phyloP scores from a whole-genome alignment of 2,113 vertebrate species.

The Megaceryle maxima region DNA sequence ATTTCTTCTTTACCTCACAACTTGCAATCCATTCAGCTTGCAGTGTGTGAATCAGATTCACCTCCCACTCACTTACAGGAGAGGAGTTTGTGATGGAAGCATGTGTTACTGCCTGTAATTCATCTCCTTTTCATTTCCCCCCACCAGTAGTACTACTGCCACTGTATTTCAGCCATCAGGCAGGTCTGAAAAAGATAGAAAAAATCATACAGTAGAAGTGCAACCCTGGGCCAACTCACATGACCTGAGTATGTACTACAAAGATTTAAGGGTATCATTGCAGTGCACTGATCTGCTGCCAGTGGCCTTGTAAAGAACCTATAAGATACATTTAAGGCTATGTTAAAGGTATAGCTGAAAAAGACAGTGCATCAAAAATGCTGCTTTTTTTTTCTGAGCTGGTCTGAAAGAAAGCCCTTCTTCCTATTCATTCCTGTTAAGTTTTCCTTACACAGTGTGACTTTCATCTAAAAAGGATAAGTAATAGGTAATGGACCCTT shows the following conservation, averaged over 20 bases:
- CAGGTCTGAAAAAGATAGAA: background rate
- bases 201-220: background rate
- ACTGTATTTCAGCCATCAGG: background rate
- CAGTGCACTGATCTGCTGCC: background rate
- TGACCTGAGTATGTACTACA: background rate
- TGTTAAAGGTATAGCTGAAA: background rate
- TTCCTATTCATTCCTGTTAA: background rate
- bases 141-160: background rate
- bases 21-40: background rate
- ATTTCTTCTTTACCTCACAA: background rate
- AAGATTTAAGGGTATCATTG: background rate
- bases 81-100: background rate
- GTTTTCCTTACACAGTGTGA: background rate
- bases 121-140: background rate
- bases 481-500: background rate
- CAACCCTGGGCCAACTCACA: background rate
- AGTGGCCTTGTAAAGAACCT: background rate
- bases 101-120: background rate
- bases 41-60: background rate
- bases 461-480: background rate
- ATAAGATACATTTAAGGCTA: background rate
- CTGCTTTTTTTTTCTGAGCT: background rate
- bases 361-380: background rate
- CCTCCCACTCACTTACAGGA: background rate
- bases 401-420: background rate